Conservation (phyloP, 1,140 invertebrate genomes). For the Drosophila guanche region DNA sequence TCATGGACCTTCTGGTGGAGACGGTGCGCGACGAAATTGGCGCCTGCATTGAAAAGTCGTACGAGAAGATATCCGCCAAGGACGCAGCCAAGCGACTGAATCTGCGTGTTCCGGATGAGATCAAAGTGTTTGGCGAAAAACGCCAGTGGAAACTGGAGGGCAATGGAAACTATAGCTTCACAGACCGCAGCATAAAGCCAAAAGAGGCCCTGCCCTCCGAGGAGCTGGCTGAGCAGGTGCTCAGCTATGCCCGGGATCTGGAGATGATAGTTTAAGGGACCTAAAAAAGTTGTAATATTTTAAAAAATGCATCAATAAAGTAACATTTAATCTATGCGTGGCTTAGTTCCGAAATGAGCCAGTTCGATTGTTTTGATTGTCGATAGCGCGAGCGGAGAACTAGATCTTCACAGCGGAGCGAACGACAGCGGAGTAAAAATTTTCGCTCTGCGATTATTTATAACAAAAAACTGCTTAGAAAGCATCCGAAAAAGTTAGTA, state of each 20-base stretch:
- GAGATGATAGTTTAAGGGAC: constrained; percentile 98
- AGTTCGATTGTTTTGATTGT: background rate
- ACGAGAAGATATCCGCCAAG: constrained; percentile 93
- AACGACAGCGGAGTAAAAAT: constrained; percentile 63
- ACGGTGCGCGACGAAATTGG: constrained; percentile 98
- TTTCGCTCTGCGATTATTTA: constrained; percentile 69
- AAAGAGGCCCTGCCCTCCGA: constrained; percentile 94
- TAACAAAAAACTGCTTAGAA: constrained; percentile 53
- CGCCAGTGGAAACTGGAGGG: constrained; percentile 91
- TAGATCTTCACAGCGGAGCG: constrained; percentile 44
- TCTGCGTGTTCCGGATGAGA: constrained; percentile 89
- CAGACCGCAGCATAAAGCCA: constrained; percentile 87
- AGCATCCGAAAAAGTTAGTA: constrained; percentile 55
- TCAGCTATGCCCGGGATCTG: constrained; percentile 98
- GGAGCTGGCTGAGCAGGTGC: constrained; percentile 95
- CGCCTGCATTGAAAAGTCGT: constrained; percentile 97
- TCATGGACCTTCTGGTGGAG: constrained; percentile 97
- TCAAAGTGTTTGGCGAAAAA: constrained; percentile 92
- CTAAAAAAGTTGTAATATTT: constrained; percentile 8
- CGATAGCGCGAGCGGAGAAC: constrained; percentile 8
- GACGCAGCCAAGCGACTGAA: constrained; percentile 96
- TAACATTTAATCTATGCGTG: constrained; percentile 19
- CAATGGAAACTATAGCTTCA: constrained; percentile 93
- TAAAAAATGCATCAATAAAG: constrained; percentile 27
- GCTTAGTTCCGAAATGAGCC: background rate